Evolutionary conservation across 2,113 vertebrate genomes (phyloP), one percentile per base, ranked within the genome.

Genomic region (Rallus limicola): DNA sequence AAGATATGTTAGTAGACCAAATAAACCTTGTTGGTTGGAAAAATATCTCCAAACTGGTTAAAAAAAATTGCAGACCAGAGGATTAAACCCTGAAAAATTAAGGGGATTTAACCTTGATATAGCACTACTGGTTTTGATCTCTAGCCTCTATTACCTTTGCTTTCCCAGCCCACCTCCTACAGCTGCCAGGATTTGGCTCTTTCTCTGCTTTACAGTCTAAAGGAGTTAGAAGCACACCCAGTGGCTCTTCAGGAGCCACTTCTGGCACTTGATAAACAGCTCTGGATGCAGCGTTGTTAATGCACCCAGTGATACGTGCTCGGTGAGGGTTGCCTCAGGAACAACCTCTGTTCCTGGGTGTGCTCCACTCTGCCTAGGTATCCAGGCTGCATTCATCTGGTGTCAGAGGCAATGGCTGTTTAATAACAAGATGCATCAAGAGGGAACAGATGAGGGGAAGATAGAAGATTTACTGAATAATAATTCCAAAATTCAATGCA

Each of bases 401-500:
- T 86, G 65, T 69, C 76, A 58, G 31, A 82, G 60, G 53, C 76
- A 94, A 56, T 0, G 8, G 44, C 65, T 92, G 64, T 53, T 64
- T 93, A 91, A 92, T 83, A 84, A 82, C 38, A 90, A 90, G 21
- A 44, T 2, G 0, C n/a, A 87, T 52, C 67, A 74, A 77, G 79
- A 85, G 78, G 58, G 50, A 93, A 36, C 29, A 87, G 62, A 79
- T 78, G 93, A 93, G 67, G 67, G 59, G 62, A 87, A 95, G 81
- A 71, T 69, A 44, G 17, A 36, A 3, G 17, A 68, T 92, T 93
- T 93, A 50, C 90, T 90, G 90, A 90, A 91, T 86, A 91, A 88
- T 88, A 95, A 93, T 82, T 86, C 44, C 83, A 65, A 82, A 65
- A 93, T 89, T 89, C 83, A 91, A 55, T 82, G 62, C 92, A 92